Evolutionary conservation across 2,113 vertebrate species (phyloP), one percentile per base, ranked within the genome.

Genomic region (Chamaetylas fuelleborni): DNA sequence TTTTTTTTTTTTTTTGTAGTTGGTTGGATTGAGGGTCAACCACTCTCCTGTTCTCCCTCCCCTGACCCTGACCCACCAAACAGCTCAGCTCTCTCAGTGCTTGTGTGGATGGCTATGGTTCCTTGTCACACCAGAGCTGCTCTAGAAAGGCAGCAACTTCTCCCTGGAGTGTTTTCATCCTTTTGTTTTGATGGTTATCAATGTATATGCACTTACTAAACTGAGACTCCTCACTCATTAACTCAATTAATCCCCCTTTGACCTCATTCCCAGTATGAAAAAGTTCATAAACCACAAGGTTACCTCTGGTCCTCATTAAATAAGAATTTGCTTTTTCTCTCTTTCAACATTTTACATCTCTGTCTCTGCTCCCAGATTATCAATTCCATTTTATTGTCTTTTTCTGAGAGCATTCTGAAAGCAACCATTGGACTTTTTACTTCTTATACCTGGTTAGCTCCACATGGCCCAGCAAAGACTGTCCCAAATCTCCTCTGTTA

Each of bases 31-130:
- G 53, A 83, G 24, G 28, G 19, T 76, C 48, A 81, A 7, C 12
- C 42, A 1, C 31, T 64, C 17, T 47, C 23, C 24, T 69, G 33
- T 56, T 51, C n/a, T 71, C 38, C 23, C 20, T 69, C 23, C n/a
- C 28, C 36, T 69, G 50, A 57, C 28, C 34, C 38, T 62, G 71
- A 58, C 18, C 6, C 1, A 0, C 64, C 19, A 22, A 29, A 69
- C 1, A 1, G 15, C 20, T 64, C 5, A 5, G 29, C 11, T 65
- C 40, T 31, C 31, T 53, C 60, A 45, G 12, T 45, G 57, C 23
- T n/a, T 25, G 10, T 0, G 2, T 43, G 48, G 78, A 19, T 0
- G 0, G 6, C 29, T 43, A 3, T 40, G 58, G 53, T 1, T 83
- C 40, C 50, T 70, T n/a, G 18, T 34, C n/a, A 43, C 33, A 74